These are phyloP conservation scores for Illadopsis cleaveri DNA, from an alignment of 2,113 vertebrate genomes.

Conservation along the genomic window DNA sequence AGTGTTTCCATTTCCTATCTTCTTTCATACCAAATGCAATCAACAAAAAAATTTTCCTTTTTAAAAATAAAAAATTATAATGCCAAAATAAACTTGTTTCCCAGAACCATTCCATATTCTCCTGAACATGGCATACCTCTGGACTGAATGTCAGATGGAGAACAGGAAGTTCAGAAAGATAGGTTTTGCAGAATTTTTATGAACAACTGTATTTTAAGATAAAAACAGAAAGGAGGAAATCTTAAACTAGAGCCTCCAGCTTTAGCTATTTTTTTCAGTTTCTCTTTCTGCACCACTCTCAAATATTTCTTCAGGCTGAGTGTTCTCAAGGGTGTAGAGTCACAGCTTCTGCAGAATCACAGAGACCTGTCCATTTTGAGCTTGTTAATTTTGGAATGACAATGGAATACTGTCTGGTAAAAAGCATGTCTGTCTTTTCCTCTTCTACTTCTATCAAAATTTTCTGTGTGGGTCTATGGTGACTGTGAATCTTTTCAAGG, in stretches of 20 bases:
- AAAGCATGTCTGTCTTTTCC: not conserved
- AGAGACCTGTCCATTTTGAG: not conserved
- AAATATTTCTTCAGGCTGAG: not conserved
- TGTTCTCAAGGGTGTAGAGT: not conserved
- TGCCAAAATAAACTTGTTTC: not conserved
- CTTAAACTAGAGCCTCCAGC: not conserved
- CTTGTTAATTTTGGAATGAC: not conserved
- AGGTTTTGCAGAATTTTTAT: not conserved
- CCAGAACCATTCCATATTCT: not conserved
- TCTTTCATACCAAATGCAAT: not conserved
- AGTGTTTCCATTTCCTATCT: not conserved
- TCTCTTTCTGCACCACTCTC: not conserved
- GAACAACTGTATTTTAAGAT: not conserved
- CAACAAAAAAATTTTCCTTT: not conserved
- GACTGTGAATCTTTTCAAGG: not conserved
- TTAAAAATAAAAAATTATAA: not conserved
- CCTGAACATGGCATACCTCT: not conserved
- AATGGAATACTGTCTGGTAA: not conserved
- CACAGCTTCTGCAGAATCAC: not conserved
- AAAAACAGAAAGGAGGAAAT: not conserved
- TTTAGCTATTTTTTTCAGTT: not conserved
- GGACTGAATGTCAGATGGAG: not conserved
- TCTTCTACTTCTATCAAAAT: not conserved
- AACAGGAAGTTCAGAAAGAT: accelerated
- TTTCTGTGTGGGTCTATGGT: not conserved